These are phyloP conservation scores for Drosophila repletoides DNA, from an alignment of 1,140 invertebrate species.

Conservation along the genomic window DNA sequence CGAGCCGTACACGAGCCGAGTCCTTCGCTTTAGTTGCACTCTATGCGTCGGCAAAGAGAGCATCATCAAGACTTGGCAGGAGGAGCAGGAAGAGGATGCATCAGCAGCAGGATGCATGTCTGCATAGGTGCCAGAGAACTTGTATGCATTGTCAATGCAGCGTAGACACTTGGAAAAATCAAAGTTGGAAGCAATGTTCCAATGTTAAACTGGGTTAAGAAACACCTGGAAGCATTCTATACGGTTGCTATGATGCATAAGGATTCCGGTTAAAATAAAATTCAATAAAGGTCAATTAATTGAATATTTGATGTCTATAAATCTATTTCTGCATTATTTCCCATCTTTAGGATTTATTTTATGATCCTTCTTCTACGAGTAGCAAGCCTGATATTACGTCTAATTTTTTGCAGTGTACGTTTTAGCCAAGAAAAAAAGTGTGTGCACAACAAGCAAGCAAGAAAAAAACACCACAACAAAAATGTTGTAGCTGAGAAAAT, in stretches of 20 bases:
- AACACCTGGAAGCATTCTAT: no score
- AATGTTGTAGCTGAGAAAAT: slow-evolving; percentile 11
- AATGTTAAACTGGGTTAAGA: no score
- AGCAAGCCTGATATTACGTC: no score
- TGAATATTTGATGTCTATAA: no score
- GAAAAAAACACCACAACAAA: neutral
- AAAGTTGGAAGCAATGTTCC: no score
- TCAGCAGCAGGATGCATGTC: neutral
- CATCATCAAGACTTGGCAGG: neutral
- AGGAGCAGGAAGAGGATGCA: neutral
- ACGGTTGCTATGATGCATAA: neutral
- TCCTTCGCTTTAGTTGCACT: slow-evolving; percentile 5
- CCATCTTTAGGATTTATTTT: no score
- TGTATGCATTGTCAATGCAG: slow-evolving; percentile 3
- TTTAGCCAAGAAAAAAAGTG: neutral
- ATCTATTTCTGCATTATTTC: no score
- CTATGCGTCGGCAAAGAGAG: slow-evolving; percentile 22
- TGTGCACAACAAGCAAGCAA: neutral
- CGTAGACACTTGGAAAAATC: slow-evolving; percentile 1
- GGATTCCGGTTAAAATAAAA: no score
- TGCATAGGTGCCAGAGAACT: slow-evolving; percentile 16
- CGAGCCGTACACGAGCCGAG: slow-evolving; percentile 7
- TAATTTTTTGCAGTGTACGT: no score
- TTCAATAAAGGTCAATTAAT: no score
- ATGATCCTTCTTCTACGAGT: no score